Evolutionary conservation across 2,113 vertebrate genomes (phyloP).

Genomic region (Heteronetta atricapilla): DNA sequence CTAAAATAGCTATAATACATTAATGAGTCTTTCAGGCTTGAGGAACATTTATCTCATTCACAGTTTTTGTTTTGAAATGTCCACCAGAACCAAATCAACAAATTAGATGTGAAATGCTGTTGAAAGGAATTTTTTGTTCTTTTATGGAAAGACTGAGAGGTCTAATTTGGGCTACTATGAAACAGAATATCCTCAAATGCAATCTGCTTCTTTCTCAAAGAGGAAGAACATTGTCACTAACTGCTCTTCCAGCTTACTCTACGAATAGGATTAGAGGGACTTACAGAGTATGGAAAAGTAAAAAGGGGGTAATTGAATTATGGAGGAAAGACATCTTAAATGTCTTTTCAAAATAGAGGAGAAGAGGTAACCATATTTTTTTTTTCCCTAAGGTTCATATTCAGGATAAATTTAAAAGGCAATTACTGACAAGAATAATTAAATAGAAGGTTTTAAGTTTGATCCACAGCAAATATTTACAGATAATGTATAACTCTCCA

Average conservation of each 20-base stretch:
- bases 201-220: background rate
- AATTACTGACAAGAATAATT: conserved; percentile 28
- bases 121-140: background rate
- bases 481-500: background rate
- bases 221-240: background rate
- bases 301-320: background rate
- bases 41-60: background rate
- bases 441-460: background rate
- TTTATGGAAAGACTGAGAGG: background rate
- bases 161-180: background rate
- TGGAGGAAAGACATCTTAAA: background rate
- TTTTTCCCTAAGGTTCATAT: background rate
- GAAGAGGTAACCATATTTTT: background rate
- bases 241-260: background rate
- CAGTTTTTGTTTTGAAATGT: background rate
- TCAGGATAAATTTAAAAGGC: background rate
- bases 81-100: background rate
- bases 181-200: background rate
- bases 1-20: background rate
- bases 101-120: background rate
- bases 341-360: conserved; percentile 9
- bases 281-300: background rate
- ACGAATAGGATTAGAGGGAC: background rate
- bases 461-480: background rate
- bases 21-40: background rate